These are phyloP conservation scores for Hirtodrosophila alboralis DNA, from an alignment of 2,888 invertebrate genomes.

Conservation along the genomic window DNA sequence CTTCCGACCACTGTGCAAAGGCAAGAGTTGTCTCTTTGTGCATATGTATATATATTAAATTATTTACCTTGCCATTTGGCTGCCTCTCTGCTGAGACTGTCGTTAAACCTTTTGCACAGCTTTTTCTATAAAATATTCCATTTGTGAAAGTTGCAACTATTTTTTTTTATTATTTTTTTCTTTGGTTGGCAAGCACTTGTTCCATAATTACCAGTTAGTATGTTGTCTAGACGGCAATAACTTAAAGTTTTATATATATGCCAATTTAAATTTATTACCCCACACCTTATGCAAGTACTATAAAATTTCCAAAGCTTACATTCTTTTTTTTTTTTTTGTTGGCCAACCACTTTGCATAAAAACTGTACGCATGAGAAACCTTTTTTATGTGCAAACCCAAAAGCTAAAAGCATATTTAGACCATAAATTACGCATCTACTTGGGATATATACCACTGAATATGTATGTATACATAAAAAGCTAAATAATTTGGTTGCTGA, in stretches of 20 bases:
- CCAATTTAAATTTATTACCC: conserved; percentile 22
- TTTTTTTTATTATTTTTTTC: conserved; percentile 26
- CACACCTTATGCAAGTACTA: conserved; percentile 1
- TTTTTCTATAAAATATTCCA: conserved; percentile 1
- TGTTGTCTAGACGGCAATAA: conserved; percentile 48
- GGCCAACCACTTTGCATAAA: conserved; percentile 21
- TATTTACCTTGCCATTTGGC: conserved; percentile 56
- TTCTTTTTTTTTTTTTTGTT: conserved; percentile 22
- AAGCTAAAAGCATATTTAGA: conserved; percentile 20
- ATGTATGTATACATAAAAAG: conserved; percentile 1
- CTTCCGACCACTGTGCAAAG: too few relatives aligned
- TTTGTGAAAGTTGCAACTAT: conserved; percentile 10
- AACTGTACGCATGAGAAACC: conserved; percentile 6
- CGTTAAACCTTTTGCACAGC: conserved; percentile 11
- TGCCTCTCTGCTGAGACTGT: conserved; percentile 17
- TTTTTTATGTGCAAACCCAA: conserved; percentile 2
- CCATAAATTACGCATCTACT: conserved; percentile 23
- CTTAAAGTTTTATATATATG: conserved; percentile 29
- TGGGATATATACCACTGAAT: neutral
- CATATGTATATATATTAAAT: conserved; percentile 8
- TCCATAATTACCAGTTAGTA: conserved; percentile 56
- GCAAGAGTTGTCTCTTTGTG: conserved; percentile 31
- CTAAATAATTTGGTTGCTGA: conserved; percentile 42
- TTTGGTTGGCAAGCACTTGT: conserved; percentile 20
- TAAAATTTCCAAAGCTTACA: conserved; percentile 6